Percentiles rank a stretch among this genome's conserved stretches.
Evolutionary conservation across 1,140 invertebrate genomes (phyloP).

Genomic region (Drosophila bocki): DNA sequence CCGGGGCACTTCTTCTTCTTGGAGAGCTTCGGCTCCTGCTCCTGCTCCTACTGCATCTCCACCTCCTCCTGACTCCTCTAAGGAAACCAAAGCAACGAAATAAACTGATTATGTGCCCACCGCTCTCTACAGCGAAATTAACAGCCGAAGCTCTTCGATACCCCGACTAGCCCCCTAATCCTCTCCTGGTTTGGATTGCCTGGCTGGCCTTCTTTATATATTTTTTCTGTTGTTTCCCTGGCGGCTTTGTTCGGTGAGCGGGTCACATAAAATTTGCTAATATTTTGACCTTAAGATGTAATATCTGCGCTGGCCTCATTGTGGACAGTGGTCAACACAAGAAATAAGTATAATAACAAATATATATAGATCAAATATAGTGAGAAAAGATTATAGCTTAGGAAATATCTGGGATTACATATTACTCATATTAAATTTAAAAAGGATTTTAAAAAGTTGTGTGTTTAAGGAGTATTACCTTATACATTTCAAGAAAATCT

Average conservation of each 20-base stretch:
- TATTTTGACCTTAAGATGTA: constrained; percentile 75
- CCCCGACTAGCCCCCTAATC: constrained; percentile 6
- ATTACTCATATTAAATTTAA: too few species aligned
- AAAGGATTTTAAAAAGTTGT: too few species aligned
- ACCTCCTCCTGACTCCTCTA: constrained; percentile 10
- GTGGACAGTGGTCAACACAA: constrained; percentile 44
- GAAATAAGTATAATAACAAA: neutral
- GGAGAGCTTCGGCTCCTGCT: constrained; percentile 34
- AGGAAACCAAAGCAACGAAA: constrained; percentile 61
- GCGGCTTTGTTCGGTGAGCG: constrained; percentile 26
- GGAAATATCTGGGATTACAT: neutral
- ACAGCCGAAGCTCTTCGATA: constrained; percentile 47
- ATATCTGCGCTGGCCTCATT: constrained; percentile 56
- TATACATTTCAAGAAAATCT: too few species aligned
- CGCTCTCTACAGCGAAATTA: constrained; percentile 65
- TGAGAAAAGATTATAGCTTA: neutral
- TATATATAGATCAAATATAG: neutral
- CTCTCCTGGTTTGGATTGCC: constrained; percentile 5
- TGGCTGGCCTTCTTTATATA: constrained; percentile 24
- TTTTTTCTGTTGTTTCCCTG: constrained; percentile 20
- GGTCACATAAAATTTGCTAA: constrained; percentile 80
- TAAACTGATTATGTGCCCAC: constrained; percentile 80
- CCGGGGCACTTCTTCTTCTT: constrained; percentile 69
- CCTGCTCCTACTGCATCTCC: constrained; percentile 14
- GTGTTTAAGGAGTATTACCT: too few species aligned